A percentile compares a stretch with the other conserved stretches of the same genome.
Evolutionary conservation across 2,113 vertebrate genomes (phyloP).

Genomic region (Ploceus nigricollis): DNA sequence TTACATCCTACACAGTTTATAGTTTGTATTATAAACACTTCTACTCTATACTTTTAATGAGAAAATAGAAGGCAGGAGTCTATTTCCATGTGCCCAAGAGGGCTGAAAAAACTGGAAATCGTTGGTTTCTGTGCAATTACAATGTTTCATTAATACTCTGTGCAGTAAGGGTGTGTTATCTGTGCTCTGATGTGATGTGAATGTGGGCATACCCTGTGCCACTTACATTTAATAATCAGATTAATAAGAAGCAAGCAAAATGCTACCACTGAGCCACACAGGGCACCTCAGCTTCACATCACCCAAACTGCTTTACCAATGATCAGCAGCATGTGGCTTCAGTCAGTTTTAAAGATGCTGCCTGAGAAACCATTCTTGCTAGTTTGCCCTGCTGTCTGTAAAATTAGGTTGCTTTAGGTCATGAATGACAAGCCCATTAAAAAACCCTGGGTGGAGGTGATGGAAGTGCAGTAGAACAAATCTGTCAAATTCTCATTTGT

Average conservation of each 20-base stretch:
- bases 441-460: background rate
- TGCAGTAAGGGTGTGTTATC: background rate
- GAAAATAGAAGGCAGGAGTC: background rate
- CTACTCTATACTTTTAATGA: background rate
- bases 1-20: background rate
- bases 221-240: background rate
- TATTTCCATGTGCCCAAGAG: background rate
- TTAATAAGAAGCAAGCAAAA: background rate
- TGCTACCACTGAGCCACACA: background rate
- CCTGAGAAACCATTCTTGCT: background rate
- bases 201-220: background rate
- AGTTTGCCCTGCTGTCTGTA: background rate
- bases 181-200: background rate
- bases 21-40: background rate
- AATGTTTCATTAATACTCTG: background rate
- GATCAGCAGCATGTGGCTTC: background rate
- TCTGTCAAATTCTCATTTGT: background rate
- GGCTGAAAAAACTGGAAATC: background rate
- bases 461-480: background rate
- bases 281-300: background rate
- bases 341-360: background rate
- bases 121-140: background rate
- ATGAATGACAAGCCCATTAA: background rate
- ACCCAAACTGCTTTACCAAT: background rate
- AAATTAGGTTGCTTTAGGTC: background rate